Base-by-base conservation (phyloP, 1,140 invertebrate genomes). In the Hetaerina americana region DNA sequence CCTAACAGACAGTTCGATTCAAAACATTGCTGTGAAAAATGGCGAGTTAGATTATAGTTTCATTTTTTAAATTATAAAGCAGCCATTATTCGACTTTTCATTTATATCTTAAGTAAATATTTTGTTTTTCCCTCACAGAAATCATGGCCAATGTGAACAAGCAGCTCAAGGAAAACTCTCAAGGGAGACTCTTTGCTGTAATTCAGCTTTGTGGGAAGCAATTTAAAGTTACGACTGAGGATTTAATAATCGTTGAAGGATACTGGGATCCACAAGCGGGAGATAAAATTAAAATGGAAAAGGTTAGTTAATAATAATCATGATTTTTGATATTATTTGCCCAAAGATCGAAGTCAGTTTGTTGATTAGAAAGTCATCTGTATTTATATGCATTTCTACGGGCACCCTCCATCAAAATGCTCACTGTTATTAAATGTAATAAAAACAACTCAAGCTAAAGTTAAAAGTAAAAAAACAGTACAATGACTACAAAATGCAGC, bases 171-270 rank as follows among this genome's bases (percentile, higher is more conserved):
- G 81, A 81, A 10, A 74, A 82, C 0, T 80, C 82, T 72, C 82
- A 86, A 57, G 92, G 93, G 5, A 82, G 94, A 67, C 82, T 95
- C 66, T 97, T 97, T 85, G 94, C 94, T 8, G 85, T 97, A 5
- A 85, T 97, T 5, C 88, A 94, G 76, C 72, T 96, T 10, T 83
- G 86, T 74, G 93, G 93, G 2, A 92, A 90, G 80, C 95, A 97
- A 78, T 92, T 89, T 78, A 93, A 95, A 83, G 83, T 97, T 0
- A 97, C 94, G 2, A 84, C 89, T 57, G 93, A 91, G 67, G 95
- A 97, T 82, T 81, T 97, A 0, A 84, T 98, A 57, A 82, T 95
- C 0, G 82, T 97, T 5, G 87, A 93, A 79, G 90, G 90, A 0
- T 87, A 90, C 75, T 96, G 94, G 89, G 87, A 91, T 22, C 94